phyloP scores from a whole-genome alignment of 2,888 invertebrate species.

The Kuschelorhynchus macadamiae region DNA sequence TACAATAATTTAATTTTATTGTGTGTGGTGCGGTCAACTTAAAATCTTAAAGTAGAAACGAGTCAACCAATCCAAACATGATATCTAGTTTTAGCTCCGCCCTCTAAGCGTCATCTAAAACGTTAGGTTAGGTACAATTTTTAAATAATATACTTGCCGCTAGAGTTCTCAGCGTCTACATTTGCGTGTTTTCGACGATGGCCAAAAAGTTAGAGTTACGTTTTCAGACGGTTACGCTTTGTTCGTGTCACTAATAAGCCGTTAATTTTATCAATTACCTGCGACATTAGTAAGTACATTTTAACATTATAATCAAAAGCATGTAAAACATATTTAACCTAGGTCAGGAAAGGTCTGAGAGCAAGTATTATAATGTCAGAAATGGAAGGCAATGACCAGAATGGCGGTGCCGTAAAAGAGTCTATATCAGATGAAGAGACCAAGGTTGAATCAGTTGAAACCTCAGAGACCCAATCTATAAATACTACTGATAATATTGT shows the following conservation, averaged over 20 bases:
- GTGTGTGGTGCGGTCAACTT: too few relatives aligned
- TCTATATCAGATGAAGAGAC: neutral
- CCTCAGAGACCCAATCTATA: neutral
- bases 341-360: constrained; percentile 20
- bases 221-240: constrained; percentile 8
- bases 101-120: neutral
- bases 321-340: constrained; percentile 26
- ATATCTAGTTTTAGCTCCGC: neutral
- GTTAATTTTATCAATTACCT: neutral
- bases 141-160: constrained; percentile 23
- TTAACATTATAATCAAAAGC: constrained; percentile 6
- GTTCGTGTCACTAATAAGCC: neutral
- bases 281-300: neutral
- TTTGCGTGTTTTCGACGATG: constrained; percentile 29
- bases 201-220: constrained; percentile 14
- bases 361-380: constrained; percentile 30
- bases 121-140: neutral
- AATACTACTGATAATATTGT: neutral
- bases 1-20: too few relatives aligned
- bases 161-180: constrained; percentile 38
- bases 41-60: too few relatives aligned
- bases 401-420: constrained; percentile 25
- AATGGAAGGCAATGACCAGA: constrained; percentile 39
- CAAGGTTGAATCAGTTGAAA: constrained; percentile 1
- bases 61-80: neutral